These are phyloP conservation scores for Zootermopsis nevadensis DNA, from an alignment of 2,888 invertebrate species.

Conservation along the genomic window DNA sequence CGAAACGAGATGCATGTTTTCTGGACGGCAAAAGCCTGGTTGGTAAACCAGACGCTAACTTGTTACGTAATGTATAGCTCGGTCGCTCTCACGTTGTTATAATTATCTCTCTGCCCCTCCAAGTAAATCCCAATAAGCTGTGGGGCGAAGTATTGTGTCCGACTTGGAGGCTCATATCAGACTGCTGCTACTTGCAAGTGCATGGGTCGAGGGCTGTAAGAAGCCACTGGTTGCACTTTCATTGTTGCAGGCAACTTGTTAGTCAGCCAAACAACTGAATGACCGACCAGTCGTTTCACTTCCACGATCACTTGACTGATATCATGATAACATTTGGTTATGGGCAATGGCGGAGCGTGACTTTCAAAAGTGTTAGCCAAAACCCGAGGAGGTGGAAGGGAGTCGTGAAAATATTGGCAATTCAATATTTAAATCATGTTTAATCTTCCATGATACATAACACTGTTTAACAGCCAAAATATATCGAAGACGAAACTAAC, in stretches of 20 bases:
- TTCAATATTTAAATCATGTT: too few relatives aligned
- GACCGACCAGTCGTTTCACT: too few relatives aligned
- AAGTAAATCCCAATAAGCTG: neutral
- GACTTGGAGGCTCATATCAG: neutral
- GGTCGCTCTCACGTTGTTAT: conserved; percentile 20
- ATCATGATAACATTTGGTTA: too few relatives aligned
- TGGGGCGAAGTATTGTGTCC: conserved; percentile 5
- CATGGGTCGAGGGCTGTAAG: neutral
- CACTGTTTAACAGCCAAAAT: too few relatives aligned
- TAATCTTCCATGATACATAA: too few relatives aligned
- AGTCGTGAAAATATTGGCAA: too few relatives aligned
- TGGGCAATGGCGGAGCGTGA: too few relatives aligned
- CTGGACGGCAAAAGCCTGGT: neutral
- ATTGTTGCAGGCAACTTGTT: neutral
- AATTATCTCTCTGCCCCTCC: conserved; percentile 12
- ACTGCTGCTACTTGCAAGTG: neutral
- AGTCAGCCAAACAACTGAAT: too few relatives aligned
- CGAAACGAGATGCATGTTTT: neutral
- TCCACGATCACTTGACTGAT: too few relatives aligned
- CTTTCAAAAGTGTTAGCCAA: too few relatives aligned
- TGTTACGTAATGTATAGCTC: conserved; percentile 30
- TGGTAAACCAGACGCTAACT: conserved; percentile 23
- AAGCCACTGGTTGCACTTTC: neutral
- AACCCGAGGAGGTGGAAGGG: too few relatives aligned
- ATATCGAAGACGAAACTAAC: too few relatives aligned